Conservation (phyloP, 2,888 invertebrate species). For the Agrochola lota region DNA sequence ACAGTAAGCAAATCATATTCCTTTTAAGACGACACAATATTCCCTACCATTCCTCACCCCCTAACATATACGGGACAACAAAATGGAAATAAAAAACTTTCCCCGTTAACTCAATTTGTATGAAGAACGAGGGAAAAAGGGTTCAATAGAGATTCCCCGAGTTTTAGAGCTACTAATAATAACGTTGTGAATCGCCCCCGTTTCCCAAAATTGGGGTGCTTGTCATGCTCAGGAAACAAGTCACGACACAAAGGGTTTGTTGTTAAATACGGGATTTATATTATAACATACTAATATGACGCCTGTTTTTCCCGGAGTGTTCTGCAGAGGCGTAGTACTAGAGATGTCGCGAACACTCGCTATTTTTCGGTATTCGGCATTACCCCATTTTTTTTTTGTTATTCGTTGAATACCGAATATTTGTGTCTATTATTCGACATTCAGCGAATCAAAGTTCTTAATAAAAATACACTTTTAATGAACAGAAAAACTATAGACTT, state of each 20-base stretch:
- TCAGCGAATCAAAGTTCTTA: no score
- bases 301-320: background rate
- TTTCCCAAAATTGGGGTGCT: constrained; percentile 33
- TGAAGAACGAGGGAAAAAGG: constrained; percentile 1
- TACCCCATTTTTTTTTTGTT: no score
- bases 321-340: background rate
- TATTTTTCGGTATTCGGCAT: no score
- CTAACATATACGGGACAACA: background rate
- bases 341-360: no score
- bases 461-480: no score
- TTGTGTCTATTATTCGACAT: no score
- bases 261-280: background rate
- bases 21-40: no score
- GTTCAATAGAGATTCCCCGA: constrained; percentile 9
- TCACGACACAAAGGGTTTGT: background rate
- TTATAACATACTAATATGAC: background rate
- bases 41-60: no score
- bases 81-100: constrained; percentile 45
- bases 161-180: constrained; percentile 26
- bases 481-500: no score
- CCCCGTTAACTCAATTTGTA: constrained; percentile 37
- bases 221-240: constrained; percentile 4
- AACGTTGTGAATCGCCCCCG: constrained; percentile 28
- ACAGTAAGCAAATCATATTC: no score
- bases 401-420: no score